Base-by-base conservation (phyloP, 2,888 invertebrate species). In the Melinaea marsaeus region DNA sequence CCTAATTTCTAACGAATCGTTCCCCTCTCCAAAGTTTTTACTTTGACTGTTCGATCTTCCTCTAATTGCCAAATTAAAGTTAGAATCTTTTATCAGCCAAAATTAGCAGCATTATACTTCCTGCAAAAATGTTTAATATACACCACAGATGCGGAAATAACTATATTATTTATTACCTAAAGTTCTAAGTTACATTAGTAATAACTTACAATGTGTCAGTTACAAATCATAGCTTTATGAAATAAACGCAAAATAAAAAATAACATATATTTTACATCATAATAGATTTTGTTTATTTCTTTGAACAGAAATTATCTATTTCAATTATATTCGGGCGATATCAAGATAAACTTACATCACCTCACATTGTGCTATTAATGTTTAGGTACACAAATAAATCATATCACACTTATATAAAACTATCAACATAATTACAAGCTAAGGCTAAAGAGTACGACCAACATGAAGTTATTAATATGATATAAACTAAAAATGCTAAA, bases 351-450 rank as follows among this genome's bases (percentile, higher is more conserved):
- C 51, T 51, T 51, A 51, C 32, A 55, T 42, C 55, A 55, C 34
- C 57, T 62, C 51, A 58, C 59, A 55, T 45, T 32, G 46, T 58
- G 62, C 51, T 51, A 32, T 51, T 32, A 51, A 51, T 32, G 32
- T 51, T 61, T 47, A 64, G 54, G 57, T 61, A 61, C 55, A 64
- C 58, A 64, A 64, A 58, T 61, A 58, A 61, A 58, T 32, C 51
- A 55, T 61, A 42, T 33, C 45, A 57, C 45, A 57, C 46, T 45
- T 32, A 57, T 45, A 57, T 57, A 22, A 37, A 57, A 9, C 48
- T 62, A 62, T 65, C n/a, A 62, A 65, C 62, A 65, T 62, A 57
- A 62, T 62, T 65, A 65, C 57, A 65, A 60, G 62, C 59, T 62
- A 62, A 32, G 9, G 51, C 51, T 51, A 51, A 51, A 22, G 32